Evolutionary conservation across 2,113 vertebrate genomes (phyloP).

Genomic region (Podiceps cristatus): DNA sequence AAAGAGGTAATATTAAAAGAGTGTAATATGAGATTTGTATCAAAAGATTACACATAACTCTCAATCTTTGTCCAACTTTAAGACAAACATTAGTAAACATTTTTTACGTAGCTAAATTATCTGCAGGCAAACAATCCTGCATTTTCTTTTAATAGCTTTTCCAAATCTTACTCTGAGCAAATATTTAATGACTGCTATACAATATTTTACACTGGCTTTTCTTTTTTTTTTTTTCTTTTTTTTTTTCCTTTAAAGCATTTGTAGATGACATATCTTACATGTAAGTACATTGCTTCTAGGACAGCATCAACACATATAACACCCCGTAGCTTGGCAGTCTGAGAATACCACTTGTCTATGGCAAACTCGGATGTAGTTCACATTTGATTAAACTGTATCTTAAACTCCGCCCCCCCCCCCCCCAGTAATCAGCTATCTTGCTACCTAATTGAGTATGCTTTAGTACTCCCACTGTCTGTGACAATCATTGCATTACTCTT

Average conservation of each 20-base stretch:
- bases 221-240: background rate
- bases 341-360: conserved; percentile 8
- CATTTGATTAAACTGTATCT: conserved; percentile 57
- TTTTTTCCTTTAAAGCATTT: background rate
- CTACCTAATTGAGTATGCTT: conserved; percentile 70
- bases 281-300: background rate
- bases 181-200: conserved; percentile 13
- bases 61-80: background rate
- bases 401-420: background rate
- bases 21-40: background rate
- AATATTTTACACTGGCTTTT: conserved; percentile 8
- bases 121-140: background rate
- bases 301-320: background rate
- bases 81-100: background rate
- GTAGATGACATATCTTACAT: background rate
- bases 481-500: conserved; percentile 70
- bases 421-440: conserved; percentile 12
- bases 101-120: background rate
- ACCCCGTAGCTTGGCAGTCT: background rate
- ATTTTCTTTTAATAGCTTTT: conserved; percentile 6
- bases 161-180: conserved; percentile 20
- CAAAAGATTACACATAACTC: background rate
- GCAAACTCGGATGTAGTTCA: conserved; percentile 51
- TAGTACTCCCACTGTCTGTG: conserved; percentile 56
- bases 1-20: background rate